Evolutionary conservation across 1,140 invertebrate species (phyloP), one percentile per base, ranked within the genome.

Genomic region (Diachasmimorpha longicaudata): DNA sequence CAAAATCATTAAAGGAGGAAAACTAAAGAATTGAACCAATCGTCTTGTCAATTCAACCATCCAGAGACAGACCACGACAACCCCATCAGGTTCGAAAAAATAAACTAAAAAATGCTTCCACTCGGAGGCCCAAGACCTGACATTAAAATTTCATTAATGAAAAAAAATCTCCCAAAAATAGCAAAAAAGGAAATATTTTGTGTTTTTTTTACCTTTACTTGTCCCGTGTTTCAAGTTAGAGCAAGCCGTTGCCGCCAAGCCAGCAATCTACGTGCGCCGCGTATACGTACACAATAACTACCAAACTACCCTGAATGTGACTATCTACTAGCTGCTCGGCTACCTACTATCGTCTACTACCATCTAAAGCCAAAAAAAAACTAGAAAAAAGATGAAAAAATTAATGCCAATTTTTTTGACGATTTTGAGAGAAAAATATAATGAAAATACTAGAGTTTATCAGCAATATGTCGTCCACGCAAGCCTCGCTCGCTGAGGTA

Each of bases 211-310:
- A 87, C 82, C 85, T 88, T 86, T 78, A 84, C 16, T 79, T 85
- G 83, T 83, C 84, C 83, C 75, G 69, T 76, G 73, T 76, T 74
- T 85, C 85, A 87, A 88, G 86, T 88, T 88, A 88, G 86, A 87
- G 86, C 86, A 88, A 88, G 85, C 85, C 82, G 85, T 83, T 37
- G 25, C 84, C 83, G 83, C 85, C 86, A 84, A 86, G 80, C 85
- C 85, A 87, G 86, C 86, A 84, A 82, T 37, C 75, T 75, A 79
- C 86, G 85, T 87, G 81, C 85, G 82, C 81, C 86, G 85, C 86
- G 86, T 87, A 86, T 87, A 86, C 83, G 84, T 87, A 87, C 85
- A 88, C 85, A 79, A 85, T 86, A 85, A 86, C 83, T 81, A 78
- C 79, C 77, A 82, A 63, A 63, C 58, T 68, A 68, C 66, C 83